Evolutionary conservation across 1,140 invertebrate genomes (phyloP).

Genomic region (Kradibia gibbosae): DNA sequence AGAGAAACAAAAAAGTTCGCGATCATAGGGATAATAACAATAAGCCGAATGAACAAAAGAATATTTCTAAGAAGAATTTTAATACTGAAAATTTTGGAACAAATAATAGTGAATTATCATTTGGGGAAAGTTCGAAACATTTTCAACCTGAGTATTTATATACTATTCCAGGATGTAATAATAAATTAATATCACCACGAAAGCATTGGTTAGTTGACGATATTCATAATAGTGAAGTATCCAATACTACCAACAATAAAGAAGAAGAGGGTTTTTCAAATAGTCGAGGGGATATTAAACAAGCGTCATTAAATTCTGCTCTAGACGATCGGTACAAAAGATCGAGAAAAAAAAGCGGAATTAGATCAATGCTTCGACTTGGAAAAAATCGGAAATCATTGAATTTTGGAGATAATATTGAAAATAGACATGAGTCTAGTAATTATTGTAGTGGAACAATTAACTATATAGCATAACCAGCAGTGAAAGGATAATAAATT

Average conservation of each 20-base stretch:
- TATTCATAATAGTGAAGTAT: constrained; percentile 68
- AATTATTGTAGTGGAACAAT: constrained; percentile 72
- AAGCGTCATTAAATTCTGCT: constrained; percentile 79
- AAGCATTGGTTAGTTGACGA: constrained; percentile 80
- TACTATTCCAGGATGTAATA: constrained; percentile 68
- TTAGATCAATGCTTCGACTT: constrained; percentile 85
- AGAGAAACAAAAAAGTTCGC: constrained; percentile 89
- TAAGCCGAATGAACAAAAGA: constrained; percentile 59
- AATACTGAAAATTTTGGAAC: constrained; percentile 33
- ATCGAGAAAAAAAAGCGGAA: constrained; percentile 82
- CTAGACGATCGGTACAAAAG: constrained; percentile 78
- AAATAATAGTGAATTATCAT: constrained; percentile 55
- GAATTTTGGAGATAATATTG: constrained; percentile 71
- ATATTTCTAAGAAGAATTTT: constrained; percentile 52
- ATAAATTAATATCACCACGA: constrained; percentile 69
- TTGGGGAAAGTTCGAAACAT: constrained; percentile 56
- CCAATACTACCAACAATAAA: constrained; percentile 68
- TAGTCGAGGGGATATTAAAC: constrained; percentile 77
- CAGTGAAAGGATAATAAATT: constrained; percentile 27
- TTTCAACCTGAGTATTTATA: constrained; percentile 65
- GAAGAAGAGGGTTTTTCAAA: constrained; percentile 77
- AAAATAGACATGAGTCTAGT: constrained; percentile 66
- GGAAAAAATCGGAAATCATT: constrained; percentile 71
- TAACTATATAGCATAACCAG: constrained; percentile 70
- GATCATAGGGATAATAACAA: constrained; percentile 75